phyloP scores from a whole-genome alignment of 1,140 invertebrate genomes.

The Zaprionus capensis region DNA sequence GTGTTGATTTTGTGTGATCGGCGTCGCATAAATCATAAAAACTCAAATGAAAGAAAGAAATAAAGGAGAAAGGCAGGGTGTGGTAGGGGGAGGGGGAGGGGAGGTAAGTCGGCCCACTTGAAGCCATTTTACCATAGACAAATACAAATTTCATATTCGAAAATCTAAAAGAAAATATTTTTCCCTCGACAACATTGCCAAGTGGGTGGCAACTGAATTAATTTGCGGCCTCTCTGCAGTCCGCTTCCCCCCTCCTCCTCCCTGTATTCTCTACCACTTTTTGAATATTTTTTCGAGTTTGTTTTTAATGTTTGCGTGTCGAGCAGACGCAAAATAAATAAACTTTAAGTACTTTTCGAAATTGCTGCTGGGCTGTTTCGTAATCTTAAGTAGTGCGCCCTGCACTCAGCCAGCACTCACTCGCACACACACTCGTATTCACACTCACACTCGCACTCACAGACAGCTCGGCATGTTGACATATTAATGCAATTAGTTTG shows the following conservation, averaged over 20 bases:
- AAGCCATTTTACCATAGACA: conserved; percentile 46
- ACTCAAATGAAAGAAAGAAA: conserved; percentile 44
- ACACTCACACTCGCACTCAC: conserved; percentile 25
- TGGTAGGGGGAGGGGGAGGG: background rate
- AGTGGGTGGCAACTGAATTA: conserved; percentile 82
- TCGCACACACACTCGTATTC: conserved; percentile 31
- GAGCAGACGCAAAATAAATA: conserved; percentile 79
- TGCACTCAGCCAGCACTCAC: conserved; percentile 66
- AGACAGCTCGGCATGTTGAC: conserved; percentile 66
- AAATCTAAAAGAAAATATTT: conserved; percentile 75
- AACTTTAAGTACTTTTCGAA: conserved; percentile 83
- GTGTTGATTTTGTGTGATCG: conserved; percentile 67
- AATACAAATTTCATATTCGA: conserved; percentile 55
- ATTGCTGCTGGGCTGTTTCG: conserved; percentile 71
- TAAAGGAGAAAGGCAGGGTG: background rate
- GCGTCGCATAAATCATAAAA: conserved; percentile 71
- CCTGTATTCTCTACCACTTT: background rate
- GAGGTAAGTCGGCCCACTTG: conserved; percentile 22
- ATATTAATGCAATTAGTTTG: conserved; percentile 81
- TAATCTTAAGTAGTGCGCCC: conserved; percentile 80
- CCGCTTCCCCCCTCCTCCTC: background rate
- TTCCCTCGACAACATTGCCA: conserved; percentile 60
- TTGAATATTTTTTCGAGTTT: conserved; percentile 18
- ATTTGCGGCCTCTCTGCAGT: conserved; percentile 55
- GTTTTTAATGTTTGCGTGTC: conserved; percentile 77